These are phyloP conservation scores for Melipona beecheii DNA, from an alignment of 2,888 invertebrate species.

Conservation along the genomic window DNA sequence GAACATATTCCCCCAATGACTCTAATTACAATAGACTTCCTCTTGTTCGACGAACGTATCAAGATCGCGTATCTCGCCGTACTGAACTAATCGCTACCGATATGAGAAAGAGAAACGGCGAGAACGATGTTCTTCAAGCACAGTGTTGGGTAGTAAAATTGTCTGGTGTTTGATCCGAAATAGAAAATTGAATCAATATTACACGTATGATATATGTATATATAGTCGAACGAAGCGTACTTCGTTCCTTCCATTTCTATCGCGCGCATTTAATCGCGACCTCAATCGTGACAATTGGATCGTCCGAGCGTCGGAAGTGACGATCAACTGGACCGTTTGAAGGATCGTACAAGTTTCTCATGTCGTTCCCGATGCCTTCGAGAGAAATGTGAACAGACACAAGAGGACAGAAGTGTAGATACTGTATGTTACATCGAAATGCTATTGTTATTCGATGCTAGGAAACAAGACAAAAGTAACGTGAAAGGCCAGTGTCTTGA, in stretches of 20 bases:
- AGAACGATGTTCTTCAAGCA: not conserved
- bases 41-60: too few relatives aligned
- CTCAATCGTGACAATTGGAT: constrained; percentile 66
- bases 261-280: constrained; percentile 48
- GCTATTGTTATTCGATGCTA: not conserved
- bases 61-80: not conserved
- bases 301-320: constrained; percentile 39
- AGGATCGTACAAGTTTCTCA: not conserved
- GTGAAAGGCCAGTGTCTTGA: not conserved
- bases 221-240: not conserved
- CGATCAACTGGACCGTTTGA: constrained; percentile 32
- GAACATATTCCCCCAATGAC: not conserved
- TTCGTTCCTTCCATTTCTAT: constrained; percentile 26
- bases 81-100: not conserved
- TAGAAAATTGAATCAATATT: not conserved
- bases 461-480: constrained; percentile 4
- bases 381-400: not conserved
- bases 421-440: too few relatives aligned
- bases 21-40: not conserved
- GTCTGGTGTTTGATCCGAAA: not conserved
- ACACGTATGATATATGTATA: too few relatives aligned
- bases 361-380: not conserved
- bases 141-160: not conserved
- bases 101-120: not conserved
- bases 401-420: too few relatives aligned